Conservation (phyloP, 2,113 vertebrate genomes). For the Tupaia chinensis region DNA sequence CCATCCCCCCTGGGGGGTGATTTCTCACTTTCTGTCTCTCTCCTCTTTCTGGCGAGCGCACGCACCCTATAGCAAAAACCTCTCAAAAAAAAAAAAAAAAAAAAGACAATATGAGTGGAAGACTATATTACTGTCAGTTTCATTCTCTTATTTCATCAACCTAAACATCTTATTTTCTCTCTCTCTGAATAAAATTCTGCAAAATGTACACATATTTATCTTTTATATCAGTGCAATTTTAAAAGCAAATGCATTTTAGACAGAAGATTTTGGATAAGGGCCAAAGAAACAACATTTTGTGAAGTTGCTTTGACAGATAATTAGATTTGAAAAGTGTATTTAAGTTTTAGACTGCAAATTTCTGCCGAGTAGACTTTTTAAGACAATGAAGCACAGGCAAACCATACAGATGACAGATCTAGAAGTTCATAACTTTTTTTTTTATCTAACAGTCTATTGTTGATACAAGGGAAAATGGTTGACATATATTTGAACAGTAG, state of each 20-base stretch:
- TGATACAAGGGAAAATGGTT: not conserved
- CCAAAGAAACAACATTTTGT: conserved; percentile 61
- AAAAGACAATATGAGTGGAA: not conserved
- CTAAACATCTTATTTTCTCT: not conserved
- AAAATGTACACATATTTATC: not conserved
- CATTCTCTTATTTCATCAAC: not conserved
- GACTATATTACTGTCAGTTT: not conserved
- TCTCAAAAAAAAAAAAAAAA: too few relatives aligned
- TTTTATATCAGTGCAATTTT: conserved; percentile 45
- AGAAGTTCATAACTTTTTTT: conserved; percentile 54
- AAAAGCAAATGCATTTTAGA: conserved; percentile 47
- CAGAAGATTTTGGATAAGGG: conserved; percentile 26
- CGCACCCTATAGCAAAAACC: too few relatives aligned
- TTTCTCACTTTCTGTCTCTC: too few relatives aligned
- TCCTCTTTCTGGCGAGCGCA: too few relatives aligned
- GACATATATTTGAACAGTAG: conserved; percentile 41
- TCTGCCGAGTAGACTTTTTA: conserved; percentile 35
- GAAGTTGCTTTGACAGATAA: conserved; percentile 69
- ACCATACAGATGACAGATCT: conserved; percentile 33
- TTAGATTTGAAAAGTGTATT: conserved; percentile 57
- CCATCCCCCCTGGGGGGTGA: too few relatives aligned
- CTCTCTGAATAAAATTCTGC: not conserved
- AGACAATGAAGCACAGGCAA: conserved; percentile 1
- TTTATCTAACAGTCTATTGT: conserved; percentile 45
- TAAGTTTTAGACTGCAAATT: conserved; percentile 43